A percentile compares a stretch with the other conserved stretches of the same genome.
Evolutionary conservation across 2,888 invertebrate genomes (phyloP).

Genomic region (Hylaea fasciaria): DNA sequence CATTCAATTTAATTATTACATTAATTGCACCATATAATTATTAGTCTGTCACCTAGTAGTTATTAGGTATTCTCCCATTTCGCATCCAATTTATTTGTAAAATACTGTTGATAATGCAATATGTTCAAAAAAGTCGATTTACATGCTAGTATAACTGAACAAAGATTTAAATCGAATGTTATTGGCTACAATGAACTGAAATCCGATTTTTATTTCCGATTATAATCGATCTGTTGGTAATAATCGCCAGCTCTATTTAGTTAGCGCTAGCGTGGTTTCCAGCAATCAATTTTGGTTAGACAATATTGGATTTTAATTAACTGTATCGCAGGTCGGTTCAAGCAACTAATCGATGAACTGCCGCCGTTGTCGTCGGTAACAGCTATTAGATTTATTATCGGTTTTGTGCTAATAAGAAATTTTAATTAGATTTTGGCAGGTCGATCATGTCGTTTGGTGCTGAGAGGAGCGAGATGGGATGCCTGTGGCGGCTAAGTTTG

Average conservation of each 20-base stretch:
- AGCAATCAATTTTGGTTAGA: conserved; percentile 83
- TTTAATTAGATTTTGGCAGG: conserved; percentile 48
- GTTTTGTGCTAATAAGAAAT: conserved; percentile 42
- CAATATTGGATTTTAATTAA: conserved; percentile 85
- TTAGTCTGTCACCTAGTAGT: no score
- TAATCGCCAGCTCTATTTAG: conserved; percentile 14
- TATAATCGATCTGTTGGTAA: conserved; percentile 1
- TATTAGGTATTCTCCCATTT: no score
- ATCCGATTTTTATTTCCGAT: background rate
- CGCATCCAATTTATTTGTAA: no score
- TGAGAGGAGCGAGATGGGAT: background rate
- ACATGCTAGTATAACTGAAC: background rate
- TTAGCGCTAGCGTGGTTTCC: conserved; percentile 58
- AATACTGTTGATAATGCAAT: no score
- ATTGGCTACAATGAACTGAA: no score
- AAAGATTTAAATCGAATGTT: no score
- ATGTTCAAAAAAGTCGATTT: no score
- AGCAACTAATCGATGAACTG: conserved; percentile 66
- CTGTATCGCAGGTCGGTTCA: conserved; percentile 69
- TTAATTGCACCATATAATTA: no score
- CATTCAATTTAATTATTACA: no score
- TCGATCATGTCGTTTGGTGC: conserved; percentile 11
- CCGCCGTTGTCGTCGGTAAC: conserved; percentile 60
- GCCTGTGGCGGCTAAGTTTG: background rate
- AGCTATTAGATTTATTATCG: conserved; percentile 56